Conservation (phyloP, 1,140 invertebrate genomes). For the Chelonus insularis region DNA sequence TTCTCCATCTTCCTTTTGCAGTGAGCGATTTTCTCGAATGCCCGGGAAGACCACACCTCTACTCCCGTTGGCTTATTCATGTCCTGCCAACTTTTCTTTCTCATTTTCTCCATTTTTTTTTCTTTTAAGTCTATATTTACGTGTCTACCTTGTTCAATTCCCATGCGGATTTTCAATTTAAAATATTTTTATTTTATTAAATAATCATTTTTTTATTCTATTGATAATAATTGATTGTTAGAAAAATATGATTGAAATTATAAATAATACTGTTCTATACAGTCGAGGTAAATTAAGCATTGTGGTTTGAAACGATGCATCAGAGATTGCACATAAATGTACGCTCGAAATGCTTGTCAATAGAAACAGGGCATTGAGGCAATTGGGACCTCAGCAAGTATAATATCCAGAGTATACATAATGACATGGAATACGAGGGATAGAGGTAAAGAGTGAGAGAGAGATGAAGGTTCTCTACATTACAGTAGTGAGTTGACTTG, state of each 20-base stretch:
- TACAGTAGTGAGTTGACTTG: conserved; percentile 46
- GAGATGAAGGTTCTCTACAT: background rate
- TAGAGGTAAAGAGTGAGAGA: conserved; percentile 20
- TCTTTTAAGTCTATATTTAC: background rate
- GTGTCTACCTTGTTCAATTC: background rate
- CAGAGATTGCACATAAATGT: conserved; percentile 30
- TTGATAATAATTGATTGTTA: too few relatives aligned
- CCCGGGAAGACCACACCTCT: conserved; percentile 58
- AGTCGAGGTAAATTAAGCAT: conserved; percentile 16
- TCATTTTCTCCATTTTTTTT: conserved; percentile 26
- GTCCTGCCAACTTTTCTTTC: conserved; percentile 41
- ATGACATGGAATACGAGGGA: conserved; percentile 33
- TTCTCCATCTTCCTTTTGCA: conserved; percentile 45
- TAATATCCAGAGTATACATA: conserved; percentile 48
- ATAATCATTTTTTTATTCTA: too few relatives aligned
- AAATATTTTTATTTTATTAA: too few relatives aligned
- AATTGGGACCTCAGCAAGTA: conserved; percentile 46
- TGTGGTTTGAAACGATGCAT: conserved; percentile 41
- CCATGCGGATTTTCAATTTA: too few relatives aligned
- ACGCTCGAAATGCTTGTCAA: conserved; percentile 52
- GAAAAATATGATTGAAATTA: background rate
- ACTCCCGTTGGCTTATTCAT: conserved; percentile 55
- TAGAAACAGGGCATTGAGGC: conserved; percentile 47
- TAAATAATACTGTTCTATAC: background rate
- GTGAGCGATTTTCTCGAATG: conserved; percentile 55